phyloP scores from a whole-genome alignment of 2,888 invertebrate genomes.

The Acrocyrtus sp. region DNA sequence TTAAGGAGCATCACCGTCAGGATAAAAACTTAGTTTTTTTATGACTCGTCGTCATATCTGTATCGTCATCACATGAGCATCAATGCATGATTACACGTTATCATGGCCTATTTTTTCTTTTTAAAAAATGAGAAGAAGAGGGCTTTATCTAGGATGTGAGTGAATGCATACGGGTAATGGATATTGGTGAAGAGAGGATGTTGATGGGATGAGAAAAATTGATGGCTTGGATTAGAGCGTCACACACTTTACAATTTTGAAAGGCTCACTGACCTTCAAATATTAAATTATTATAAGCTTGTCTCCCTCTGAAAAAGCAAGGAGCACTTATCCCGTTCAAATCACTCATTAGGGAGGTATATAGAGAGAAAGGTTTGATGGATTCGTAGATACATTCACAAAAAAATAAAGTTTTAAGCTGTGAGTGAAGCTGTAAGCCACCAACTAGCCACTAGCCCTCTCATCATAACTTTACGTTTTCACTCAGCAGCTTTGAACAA shows the following conservation, averaged over 20 bases:
- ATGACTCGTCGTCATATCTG: not conserved
- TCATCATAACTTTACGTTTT: conserved; percentile 22
- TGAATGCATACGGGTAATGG: too few relatives aligned
- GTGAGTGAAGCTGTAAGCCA: too few relatives aligned
- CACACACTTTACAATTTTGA: conserved; percentile 33
- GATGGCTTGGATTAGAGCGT: conserved; percentile 30
- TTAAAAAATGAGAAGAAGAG: too few relatives aligned
- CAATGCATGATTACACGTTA: not conserved
- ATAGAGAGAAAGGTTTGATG: not conserved
- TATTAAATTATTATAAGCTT: conserved; percentile 46
- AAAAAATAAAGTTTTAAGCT: too few relatives aligned
- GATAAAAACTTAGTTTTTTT: too few relatives aligned
- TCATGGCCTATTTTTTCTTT: not conserved
- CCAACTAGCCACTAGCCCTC: too few relatives aligned
- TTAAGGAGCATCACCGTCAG: too few relatives aligned
- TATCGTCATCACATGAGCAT: not conserved
- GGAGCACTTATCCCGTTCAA: conserved; percentile 34
- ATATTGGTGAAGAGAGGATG: too few relatives aligned
- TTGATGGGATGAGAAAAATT: conserved; percentile 12
- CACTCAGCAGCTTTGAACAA: not conserved
- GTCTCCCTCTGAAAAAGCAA: not conserved
- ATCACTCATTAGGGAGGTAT: not conserved
- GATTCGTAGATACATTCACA: not conserved
- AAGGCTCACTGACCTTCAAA: conserved; percentile 51
- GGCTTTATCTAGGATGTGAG: too few relatives aligned